phyloP scores from a whole-genome alignment of 2,797 vertebrate species.

The Sphenodon punctatus region DNA sequence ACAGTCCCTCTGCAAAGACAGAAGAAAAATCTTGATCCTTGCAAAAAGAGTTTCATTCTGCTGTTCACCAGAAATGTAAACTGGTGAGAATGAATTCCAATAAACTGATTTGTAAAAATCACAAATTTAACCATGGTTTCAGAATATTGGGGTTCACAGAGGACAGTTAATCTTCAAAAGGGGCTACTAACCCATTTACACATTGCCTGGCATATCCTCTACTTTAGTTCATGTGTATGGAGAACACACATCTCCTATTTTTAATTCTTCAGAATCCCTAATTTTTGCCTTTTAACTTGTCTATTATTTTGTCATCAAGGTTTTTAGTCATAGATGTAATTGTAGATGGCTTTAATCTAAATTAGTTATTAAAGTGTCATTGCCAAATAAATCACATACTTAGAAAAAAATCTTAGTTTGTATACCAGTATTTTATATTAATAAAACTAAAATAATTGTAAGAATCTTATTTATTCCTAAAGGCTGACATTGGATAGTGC shows the following conservation, averaged over 20 bases:
- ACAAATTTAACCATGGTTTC: fast-evolving
- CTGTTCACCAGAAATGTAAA: neutral
- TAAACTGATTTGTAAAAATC: neutral
- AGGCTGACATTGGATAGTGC: fast-evolving
- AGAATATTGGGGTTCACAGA: neutral
- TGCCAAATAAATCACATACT: neutral
- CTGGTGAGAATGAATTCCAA: neutral
- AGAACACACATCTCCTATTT: fast-evolving
- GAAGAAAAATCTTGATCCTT: neutral
- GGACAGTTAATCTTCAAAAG: neutral
- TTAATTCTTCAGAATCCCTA: neutral
- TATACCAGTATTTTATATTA: fast-evolving
- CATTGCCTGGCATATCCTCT: fast-evolving
- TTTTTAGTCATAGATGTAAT: fast-evolving
- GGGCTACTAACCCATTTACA: neutral
- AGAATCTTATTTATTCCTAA: neutral
- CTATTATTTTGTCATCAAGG: neutral
- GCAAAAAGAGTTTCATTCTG: neutral
- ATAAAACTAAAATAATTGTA: neutral
- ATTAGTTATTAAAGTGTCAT: neutral
- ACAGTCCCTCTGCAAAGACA: neutral
- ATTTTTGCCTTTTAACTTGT: fast-evolving
- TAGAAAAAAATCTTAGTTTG: fast-evolving
- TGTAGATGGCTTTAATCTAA: neutral
- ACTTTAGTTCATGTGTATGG: fast-evolving